Conservation (phyloP, 2,888 invertebrate species). For the Drosophila subquinaria region DNA sequence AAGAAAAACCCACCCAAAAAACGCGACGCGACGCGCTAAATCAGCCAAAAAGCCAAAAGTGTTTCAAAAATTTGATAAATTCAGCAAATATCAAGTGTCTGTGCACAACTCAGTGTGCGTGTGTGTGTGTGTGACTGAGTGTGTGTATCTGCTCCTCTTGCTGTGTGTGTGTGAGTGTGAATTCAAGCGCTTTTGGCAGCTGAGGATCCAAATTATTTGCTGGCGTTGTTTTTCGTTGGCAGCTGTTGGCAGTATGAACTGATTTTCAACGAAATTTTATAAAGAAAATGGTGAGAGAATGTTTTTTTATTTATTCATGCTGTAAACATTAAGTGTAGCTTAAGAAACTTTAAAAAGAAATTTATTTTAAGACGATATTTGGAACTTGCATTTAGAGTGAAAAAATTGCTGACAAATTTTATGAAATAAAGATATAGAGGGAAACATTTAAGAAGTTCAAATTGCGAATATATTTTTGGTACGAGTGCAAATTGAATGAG, state of each 20-base stretch:
- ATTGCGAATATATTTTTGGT: no score
- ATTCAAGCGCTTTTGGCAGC: constrained; percentile 64
- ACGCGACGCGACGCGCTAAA: constrained; percentile 51
- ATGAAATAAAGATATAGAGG: not conserved
- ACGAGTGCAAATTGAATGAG: no score
- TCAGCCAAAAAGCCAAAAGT: constrained; percentile 56
- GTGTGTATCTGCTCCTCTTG: constrained; percentile 36
- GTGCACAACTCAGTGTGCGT: constrained; percentile 48
- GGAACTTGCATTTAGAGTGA: not conserved
- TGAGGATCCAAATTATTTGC: constrained; percentile 57
- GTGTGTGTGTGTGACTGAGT: constrained; percentile 36
- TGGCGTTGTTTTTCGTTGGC: constrained; percentile 71
- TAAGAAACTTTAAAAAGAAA: constrained; percentile 28
- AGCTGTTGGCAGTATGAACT: constrained; percentile 82
- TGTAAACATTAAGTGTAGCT: constrained; percentile 41
- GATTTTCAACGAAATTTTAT: constrained; percentile 73
- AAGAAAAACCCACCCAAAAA: constrained; percentile 27
- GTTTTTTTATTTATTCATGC: constrained; percentile 23
- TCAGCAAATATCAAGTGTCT: constrained; percentile 48
- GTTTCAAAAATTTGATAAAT: constrained; percentile 57
- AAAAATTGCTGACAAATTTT: not conserved
- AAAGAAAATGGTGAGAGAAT: constrained; percentile 76
- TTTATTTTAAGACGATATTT: not conserved
- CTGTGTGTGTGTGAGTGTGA: constrained; percentile 35
- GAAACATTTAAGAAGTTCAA: not conserved